Evolutionary conservation across 2,888 invertebrate genomes (phyloP), one percentile per base, ranked within the genome.

Genomic region (Lasioglossum figueresi): DNA sequence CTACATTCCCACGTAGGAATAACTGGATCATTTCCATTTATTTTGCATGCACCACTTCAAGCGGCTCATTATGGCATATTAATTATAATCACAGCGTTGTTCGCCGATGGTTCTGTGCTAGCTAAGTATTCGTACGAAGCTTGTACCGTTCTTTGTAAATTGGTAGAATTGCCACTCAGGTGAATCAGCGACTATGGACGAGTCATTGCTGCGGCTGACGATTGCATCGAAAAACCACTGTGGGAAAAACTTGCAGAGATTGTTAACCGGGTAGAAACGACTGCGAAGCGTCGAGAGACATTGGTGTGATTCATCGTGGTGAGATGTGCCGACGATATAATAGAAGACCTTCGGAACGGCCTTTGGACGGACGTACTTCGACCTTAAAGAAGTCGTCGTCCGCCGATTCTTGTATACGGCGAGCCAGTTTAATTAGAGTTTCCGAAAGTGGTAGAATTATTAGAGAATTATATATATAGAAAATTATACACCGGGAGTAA

Each of bases 311-410:
- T 84, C 81, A 86, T 31, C 19, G 23, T 37, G 56, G 27, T 6
- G 59, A 72, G 78, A 84, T 79, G 80, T 43, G 5, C 23, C 27
- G 48, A 31, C 16, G 84, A 84, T 80, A 43, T 14, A 59, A 84
- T n/a, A 63, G 71, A 59, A 76, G 82, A 63, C 78, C 79, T 87
- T 81, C 71, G 80, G 12, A n/a, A 83, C 85, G 85, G 52, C 83
- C 83, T 87, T 83, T 82, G 74, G 45, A 23, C 19, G 73, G 71
- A 76, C 74, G 83, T 79, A 77, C 73, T 71, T 63, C 80, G 82
- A 80, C 66, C 79, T 70, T 80, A 76, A 73, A 77, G 80, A 80
- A 71, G 56, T 74, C 82, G 71, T 63, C 76, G 76, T 84, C 34
- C 78, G 34, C 71, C 10, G 48, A 52, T 43, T 40, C 45, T 40